phyloP scores from a whole-genome alignment of 2,113 vertebrate genomes.

The Pipra filicauda region DNA sequence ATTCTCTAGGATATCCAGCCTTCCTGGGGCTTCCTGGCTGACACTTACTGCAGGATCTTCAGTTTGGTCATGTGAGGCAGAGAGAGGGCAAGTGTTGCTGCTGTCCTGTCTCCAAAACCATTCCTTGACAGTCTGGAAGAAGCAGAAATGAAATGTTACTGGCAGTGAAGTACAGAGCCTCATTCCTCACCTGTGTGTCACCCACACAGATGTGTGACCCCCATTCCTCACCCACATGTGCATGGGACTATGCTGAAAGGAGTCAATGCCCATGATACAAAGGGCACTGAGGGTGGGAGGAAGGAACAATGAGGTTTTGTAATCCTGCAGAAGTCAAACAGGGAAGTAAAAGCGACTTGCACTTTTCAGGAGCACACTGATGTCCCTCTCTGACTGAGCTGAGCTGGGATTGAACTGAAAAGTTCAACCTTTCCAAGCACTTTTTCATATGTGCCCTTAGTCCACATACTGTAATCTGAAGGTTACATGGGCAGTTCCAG shows the following conservation, averaged over 20 bases:
- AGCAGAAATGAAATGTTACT: background rate
- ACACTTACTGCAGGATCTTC: constrained; percentile 81
- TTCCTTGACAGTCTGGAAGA: constrained; percentile 79
- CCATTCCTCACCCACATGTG: background rate
- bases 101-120: constrained; percentile 69
- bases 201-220: background rate
- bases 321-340: background rate
- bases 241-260: background rate
- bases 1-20: background rate
- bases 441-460: background rate
- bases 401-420: background rate
- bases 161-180: background rate
- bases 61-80: constrained; percentile 70
- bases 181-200: background rate
- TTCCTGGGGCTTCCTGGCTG: background rate
- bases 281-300: background rate
- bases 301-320: background rate
- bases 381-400: background rate
- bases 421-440: background rate
- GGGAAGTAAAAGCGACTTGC: background rate
- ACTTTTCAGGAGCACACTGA: background rate
- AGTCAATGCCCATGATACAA: background rate
- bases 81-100: constrained; percentile 67
- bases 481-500: background rate
- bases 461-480: background rate